These are phyloP conservation scores for Rhegmatorhina hoffmannsi DNA, from an alignment of 2,113 vertebrate species.

Conservation along the genomic window DNA sequence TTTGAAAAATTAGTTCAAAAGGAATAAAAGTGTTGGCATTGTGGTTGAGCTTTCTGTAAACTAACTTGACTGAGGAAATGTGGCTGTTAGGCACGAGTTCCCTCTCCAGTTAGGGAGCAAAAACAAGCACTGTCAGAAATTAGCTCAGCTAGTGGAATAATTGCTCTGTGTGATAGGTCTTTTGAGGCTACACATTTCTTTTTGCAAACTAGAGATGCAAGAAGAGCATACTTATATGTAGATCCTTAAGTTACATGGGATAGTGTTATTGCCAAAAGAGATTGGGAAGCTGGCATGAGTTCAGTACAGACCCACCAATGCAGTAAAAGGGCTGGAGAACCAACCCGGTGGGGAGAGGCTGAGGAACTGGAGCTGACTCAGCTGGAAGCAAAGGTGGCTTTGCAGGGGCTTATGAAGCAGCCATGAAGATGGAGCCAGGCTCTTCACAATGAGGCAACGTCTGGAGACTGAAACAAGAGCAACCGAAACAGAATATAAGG, in stretches of 20 bases:
- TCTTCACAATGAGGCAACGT: background rate
- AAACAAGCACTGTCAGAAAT: background rate
- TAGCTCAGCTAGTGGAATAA: background rate
- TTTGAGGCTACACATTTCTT: background rate
- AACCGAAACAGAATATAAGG: background rate
- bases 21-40: background rate
- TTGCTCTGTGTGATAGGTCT: background rate
- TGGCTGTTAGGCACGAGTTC: background rate
- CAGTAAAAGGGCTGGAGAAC: background rate
- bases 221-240: background rate
- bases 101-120: background rate
- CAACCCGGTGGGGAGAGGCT: background rate
- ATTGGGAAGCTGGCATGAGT: background rate
- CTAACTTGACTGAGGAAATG: background rate
- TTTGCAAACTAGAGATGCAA: background rate
- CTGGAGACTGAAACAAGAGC: background rate
- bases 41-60: background rate
- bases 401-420: fast-evolving
- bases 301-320: background rate
- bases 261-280: background rate
- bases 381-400: background rate
- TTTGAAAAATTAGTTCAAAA: background rate
- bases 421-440: background rate
- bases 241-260: background rate
- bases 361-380: background rate